phyloP scores from a whole-genome alignment of 2,888 invertebrate genomes.

The Polydrusus tereticollis region DNA sequence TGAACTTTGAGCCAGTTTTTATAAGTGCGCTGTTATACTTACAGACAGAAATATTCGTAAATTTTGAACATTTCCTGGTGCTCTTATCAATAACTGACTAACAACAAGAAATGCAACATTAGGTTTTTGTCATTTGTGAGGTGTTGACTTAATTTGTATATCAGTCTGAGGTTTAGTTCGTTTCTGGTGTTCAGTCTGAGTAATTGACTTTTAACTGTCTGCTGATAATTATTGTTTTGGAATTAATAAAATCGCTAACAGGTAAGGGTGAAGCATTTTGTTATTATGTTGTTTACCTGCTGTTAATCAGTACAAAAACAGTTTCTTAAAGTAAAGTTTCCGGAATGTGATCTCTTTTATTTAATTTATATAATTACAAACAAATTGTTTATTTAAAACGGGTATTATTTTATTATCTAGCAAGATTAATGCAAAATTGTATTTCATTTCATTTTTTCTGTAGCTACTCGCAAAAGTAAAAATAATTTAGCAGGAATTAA shows the following conservation, averaged over 20 bases:
- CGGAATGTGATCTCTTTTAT: no score
- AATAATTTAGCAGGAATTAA: no score
- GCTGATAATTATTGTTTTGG: not conserved
- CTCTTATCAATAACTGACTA: not conserved
- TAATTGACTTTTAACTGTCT: not conserved
- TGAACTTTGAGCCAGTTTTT: not conserved
- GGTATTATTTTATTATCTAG: no score
- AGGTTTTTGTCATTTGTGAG: not conserved
- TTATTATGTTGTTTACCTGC: no score
- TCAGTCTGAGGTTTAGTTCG: not conserved
- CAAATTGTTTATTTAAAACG: no score
- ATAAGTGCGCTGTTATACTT: not conserved
- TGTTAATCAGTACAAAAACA: no score
- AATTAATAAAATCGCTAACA: not conserved
- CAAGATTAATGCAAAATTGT: no score
- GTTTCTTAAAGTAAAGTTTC: no score
- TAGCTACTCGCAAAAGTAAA: no score
- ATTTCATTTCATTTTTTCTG: no score
- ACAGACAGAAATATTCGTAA: not conserved
- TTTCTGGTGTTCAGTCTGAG: not conserved
- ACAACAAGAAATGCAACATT: slow-evolving; percentile 17
- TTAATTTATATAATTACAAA: no score
- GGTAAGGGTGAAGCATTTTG: not conserved
- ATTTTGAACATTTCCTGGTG: slow-evolving; percentile 2
- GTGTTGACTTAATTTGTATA: not conserved